Evolutionary conservation across 2,797 vertebrate genomes (phyloP).

Genomic region (Semotilus atromaculatus): DNA sequence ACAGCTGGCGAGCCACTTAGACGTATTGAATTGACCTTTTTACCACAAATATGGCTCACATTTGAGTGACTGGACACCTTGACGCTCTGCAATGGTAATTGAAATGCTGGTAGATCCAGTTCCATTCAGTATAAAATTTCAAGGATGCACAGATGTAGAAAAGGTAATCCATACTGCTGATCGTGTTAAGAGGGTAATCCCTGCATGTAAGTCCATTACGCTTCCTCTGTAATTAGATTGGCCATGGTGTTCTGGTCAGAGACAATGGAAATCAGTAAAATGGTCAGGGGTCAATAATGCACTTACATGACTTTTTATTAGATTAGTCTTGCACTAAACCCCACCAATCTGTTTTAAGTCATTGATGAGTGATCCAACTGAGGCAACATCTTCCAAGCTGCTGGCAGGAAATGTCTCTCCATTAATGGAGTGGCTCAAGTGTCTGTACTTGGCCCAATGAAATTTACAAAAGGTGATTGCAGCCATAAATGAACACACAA

Average conservation of each 20-base stretch:
- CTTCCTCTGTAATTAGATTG: conserved; percentile 61
- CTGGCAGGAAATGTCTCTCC: conserved; percentile 3
- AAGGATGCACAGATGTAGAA: conserved; percentile 65
- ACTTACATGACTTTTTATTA: conserved; percentile 56
- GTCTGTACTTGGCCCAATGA: background rate
- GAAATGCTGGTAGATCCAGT: conserved; percentile 57
- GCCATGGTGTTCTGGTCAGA: conserved; percentile 47
- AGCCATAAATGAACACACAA: background rate
- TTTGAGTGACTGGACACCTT: background rate
- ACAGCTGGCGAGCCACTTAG: conserved; percentile 4
- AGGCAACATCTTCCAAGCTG: conserved; percentile 31
- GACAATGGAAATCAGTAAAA: conserved; percentile 54
- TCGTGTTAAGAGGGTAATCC: conserved; percentile 68
- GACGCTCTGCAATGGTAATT: conserved; percentile 46
- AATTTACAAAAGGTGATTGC: background rate
- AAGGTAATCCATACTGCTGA: conserved; percentile 65
- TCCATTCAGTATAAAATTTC: conserved; percentile 64
- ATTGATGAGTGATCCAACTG: conserved; percentile 43
- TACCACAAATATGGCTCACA: conserved; percentile 20
- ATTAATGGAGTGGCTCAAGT: conserved; percentile 32
- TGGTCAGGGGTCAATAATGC: conserved; percentile 55
- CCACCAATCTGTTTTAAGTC: conserved; percentile 50
- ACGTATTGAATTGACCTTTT: conserved; percentile 16
- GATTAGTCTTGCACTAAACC: conserved; percentile 56
- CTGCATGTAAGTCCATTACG: conserved; percentile 64